Conservation (phyloP, 2,797 vertebrate genomes). For the Taeniopygia guttata region DNA sequence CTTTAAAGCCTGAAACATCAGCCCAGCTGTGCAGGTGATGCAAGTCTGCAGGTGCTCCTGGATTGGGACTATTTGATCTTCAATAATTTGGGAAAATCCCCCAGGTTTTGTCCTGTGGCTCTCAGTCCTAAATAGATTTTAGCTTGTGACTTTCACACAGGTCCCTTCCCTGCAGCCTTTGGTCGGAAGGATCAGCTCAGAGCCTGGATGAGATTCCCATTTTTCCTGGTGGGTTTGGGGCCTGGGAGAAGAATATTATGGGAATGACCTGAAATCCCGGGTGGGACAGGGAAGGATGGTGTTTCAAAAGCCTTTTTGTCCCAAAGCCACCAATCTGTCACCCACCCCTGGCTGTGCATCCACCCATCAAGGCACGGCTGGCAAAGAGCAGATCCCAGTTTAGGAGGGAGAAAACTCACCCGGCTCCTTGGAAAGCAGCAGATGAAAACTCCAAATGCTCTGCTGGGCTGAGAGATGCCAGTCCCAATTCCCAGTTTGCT, state of each 20-base stretch:
- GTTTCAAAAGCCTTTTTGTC: neutral
- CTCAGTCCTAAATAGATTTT: neutral
- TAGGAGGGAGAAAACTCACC: neutral
- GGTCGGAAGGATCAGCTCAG: neutral
- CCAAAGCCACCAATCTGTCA: neutral
- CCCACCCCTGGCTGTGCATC: neutral
- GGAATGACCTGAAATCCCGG: neutral
- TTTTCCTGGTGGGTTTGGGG: neutral
- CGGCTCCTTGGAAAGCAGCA: neutral
- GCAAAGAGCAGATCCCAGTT: neutral
- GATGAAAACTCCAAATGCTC: neutral
- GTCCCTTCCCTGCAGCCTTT: neutral
- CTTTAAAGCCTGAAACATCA: neutral
- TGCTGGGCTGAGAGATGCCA: neutral
- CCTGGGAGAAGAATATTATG: neutral
- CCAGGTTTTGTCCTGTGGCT: neutral
- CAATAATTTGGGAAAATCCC: neutral
- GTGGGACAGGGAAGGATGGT: neutral
- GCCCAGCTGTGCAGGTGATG: neutral
- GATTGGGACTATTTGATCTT: neutral
- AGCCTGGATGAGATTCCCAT: neutral
- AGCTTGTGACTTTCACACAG: neutral
- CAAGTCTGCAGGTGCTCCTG: neutral
- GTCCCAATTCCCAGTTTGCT: neutral
- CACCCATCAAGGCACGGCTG: neutral